A percentile compares a stretch with the other conserved stretches of the same genome.
phyloP scores from a whole-genome alignment of 2,113 vertebrate species.

The chimpanzee (Pan troglodytes) region NHGRI_mPanTro3-v2.1_pri NC_072409.2:100856001-100856500 shows the following conservation, averaged over 20 bases:
- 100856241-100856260: not conserved
- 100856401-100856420: not conserved
- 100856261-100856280: not conserved
- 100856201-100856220: not conserved
- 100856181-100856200: not conserved
- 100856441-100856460: not conserved
- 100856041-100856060: not conserved
- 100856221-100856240: not conserved
- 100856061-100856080: not conserved
- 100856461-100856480: not conserved
- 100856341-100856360: not conserved
- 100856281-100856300: not conserved
- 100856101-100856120: not conserved
- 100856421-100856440: not conserved
- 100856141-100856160: not conserved
- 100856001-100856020: not conserved
- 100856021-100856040: not conserved
- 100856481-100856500: not conserved
- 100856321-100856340: not conserved
- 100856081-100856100: not conserved
- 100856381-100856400: not conserved
- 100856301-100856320: not conserved
- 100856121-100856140: not conserved
- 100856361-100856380: not conserved
- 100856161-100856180: not conserved